These are phyloP conservation scores for Frankliniella fusca DNA, from an alignment of 2,888 invertebrate genomes.

Conservation along the genomic window DNA sequence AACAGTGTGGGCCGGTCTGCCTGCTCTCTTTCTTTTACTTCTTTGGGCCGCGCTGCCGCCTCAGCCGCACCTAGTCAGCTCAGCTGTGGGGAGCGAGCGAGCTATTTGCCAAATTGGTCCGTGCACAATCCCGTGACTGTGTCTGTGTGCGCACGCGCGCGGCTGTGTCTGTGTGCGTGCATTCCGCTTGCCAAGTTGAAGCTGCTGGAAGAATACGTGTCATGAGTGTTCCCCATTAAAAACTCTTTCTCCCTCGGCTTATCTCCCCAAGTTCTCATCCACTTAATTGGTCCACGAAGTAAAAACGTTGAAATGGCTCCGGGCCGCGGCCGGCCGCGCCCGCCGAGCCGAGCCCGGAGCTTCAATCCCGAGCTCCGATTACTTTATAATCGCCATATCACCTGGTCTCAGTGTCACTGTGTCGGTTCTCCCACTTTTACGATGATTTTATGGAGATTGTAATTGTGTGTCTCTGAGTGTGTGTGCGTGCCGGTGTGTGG, in stretches of 20 bases:
- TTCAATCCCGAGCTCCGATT: neutral
- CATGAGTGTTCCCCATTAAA: constrained; percentile 14
- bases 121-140: constrained; percentile 4
- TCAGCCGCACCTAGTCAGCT: neutral
- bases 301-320: neutral
- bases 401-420: neutral
- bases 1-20: too few species aligned
- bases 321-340: neutral
- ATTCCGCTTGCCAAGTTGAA: neutral
- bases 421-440: constrained; percentile 4
- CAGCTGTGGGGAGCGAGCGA: neutral
- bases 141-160: neutral
- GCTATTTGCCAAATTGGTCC: constrained; percentile 22
- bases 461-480: neutral
- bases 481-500: too few species aligned
- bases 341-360: neutral
- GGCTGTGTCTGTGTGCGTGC: neutral
- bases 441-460: constrained; percentile 9
- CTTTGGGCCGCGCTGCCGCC: neutral
- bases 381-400: constrained; percentile 11
- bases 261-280: constrained; percentile 4
- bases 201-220: neutral
- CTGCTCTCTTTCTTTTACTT: neutral
- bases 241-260: neutral
- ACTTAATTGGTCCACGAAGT: constrained; percentile 13